A percentile compares a stretch with the other conserved stretches of the same genome.
phyloP scores from a whole-genome alignment of 2,888 invertebrate genomes.

The Agrenia bidenticulata region DNA sequence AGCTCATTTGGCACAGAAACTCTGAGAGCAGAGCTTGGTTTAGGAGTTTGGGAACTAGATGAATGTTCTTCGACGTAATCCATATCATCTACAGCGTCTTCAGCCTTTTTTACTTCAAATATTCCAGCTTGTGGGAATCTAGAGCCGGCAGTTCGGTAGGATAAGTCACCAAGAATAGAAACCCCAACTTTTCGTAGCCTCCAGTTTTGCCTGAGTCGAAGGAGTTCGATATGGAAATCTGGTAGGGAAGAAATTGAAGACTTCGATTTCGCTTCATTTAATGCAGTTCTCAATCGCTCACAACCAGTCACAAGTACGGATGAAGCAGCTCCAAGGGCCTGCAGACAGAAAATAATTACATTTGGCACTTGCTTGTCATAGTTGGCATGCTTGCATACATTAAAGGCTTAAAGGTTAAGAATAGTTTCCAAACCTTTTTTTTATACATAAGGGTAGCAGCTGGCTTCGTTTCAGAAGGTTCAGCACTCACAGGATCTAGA shows the following conservation, averaged over 20 bases:
- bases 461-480: constrained; percentile 75
- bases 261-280: constrained; percentile 66
- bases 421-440: constrained; percentile 67
- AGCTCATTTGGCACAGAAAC: constrained; percentile 92
- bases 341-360: constrained; percentile 23
- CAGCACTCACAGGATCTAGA: constrained; percentile 86
- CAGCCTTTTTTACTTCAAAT: constrained; percentile 94
- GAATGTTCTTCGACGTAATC: constrained; percentile 7
- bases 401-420: not conserved
- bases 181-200: constrained; percentile 93
- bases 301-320: constrained; percentile 80
- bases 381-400: too few species aligned
- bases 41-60: constrained; percentile 56
- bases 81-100: constrained; percentile 63
- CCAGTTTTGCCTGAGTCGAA: constrained; percentile 89
- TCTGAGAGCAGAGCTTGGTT: constrained; percentile 73
- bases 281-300: constrained; percentile 77
- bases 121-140: constrained; percentile 90
- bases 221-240: constrained; percentile 89
- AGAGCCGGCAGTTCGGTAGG: constrained; percentile 92
- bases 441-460: constrained; percentile 89
- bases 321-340: constrained; percentile 81
- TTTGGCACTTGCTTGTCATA: not conserved
- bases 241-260: constrained; percentile 66
- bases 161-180: constrained; percentile 91